A percentile compares a stretch with the other conserved stretches of the same genome.
phyloP scores from a whole-genome alignment of 2,113 vertebrate genomes.

The Phalacrocorax brasilianus region DNA sequence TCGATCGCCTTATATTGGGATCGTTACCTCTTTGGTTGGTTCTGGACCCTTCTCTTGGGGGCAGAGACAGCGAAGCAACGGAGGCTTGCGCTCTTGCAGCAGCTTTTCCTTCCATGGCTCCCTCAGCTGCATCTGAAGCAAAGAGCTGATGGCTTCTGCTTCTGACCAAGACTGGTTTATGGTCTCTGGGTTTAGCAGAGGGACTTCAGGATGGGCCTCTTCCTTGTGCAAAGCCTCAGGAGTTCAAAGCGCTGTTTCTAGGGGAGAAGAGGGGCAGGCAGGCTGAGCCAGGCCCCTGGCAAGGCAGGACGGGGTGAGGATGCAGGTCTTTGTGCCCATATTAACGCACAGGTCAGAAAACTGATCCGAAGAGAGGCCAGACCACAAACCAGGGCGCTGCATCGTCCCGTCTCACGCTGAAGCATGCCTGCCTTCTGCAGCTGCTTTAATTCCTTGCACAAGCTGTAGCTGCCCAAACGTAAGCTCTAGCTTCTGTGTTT shows the following conservation, averaged over 20 bases:
- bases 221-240: background rate
- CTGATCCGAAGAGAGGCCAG: background rate
- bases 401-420: fast-evolving
- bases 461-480: background rate
- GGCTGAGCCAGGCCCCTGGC: background rate
- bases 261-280: background rate
- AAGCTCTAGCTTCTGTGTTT: background rate
- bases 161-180: background rate
- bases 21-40: background rate
- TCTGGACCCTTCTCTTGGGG: background rate
- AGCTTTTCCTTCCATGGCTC: background rate
- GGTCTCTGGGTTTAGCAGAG: background rate
- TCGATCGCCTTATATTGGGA: background rate
- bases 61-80: background rate
- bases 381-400: too few species aligned
- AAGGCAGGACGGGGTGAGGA: background rate
- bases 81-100: background rate
- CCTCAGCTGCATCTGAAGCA: background rate
- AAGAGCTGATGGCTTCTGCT: background rate
- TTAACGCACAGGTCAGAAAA: background rate
- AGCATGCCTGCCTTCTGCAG: background rate
- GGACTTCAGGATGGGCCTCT: background rate
- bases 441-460: background rate
- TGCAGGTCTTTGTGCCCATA: background rate
- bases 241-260: background rate